A percentile compares a stretch with the other conserved stretches of the same genome.
Conservation (phyloP, 2,113 vertebrate species). For the Machaerirhynchus nigripectus region DNA sequence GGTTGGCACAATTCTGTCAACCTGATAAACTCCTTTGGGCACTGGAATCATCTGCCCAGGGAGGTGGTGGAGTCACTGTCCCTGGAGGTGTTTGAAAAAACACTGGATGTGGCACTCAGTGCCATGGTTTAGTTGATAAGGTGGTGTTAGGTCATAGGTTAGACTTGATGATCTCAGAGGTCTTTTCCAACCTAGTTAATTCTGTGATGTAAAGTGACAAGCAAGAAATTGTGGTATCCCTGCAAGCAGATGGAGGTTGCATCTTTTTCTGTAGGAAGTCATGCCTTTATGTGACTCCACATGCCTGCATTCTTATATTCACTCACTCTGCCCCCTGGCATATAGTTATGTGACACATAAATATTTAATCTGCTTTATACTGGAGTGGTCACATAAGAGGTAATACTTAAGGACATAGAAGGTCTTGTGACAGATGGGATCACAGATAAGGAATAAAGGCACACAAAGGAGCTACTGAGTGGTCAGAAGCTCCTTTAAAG, state of each 20-base stretch:
- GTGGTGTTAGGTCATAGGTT: neutral
- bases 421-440: neutral
- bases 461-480: neutral
- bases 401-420: neutral
- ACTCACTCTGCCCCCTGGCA: neutral
- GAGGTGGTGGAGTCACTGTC: neutral
- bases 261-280: neutral
- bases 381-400: neutral
- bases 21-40: neutral
- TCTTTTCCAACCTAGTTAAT: neutral
- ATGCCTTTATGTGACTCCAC: neutral
- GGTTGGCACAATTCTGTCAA: neutral
- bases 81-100: neutral
- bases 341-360: neutral
- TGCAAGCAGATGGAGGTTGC: neutral
- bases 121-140: neutral
- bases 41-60: neutral
- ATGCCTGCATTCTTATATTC: neutral
- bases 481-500: neutral
- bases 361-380: neutral
- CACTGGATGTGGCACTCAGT: accelerated
- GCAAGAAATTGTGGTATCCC: neutral
- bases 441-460: neutral
- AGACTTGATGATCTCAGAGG: neutral
- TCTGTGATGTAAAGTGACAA: neutral